phyloP scores from a whole-genome alignment of 2,888 invertebrate genomes.

The Disparrhopalites patrizii region DNA sequence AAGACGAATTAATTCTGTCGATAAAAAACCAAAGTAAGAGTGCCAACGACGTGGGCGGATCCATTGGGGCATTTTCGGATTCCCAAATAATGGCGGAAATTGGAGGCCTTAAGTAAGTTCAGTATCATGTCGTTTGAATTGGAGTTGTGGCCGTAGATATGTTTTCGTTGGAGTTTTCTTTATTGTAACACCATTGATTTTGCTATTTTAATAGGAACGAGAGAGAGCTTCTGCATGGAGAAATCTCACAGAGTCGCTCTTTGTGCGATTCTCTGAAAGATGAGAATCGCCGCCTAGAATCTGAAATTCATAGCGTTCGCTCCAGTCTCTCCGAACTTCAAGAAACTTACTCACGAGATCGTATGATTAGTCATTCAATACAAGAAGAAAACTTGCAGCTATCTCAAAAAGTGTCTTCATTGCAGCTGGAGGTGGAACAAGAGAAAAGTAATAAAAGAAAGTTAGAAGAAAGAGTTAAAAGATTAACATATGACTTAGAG shows the following conservation, averaged over 20 bases:
- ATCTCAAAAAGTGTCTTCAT: slow-evolving; percentile 41
- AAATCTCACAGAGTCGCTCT: slow-evolving; percentile 55
- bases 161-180: no score
- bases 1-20: slow-evolving; percentile 67
- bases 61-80: slow-evolving; percentile 16
- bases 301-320: slow-evolving; percentile 37
- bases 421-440: slow-evolving; percentile 44
- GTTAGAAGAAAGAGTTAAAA: slow-evolving; percentile 33
- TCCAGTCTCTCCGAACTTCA: slow-evolving; percentile 32
- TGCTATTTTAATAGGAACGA: slow-evolving; percentile 55
- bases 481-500: slow-evolving; percentile 22
- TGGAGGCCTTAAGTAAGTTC: slow-evolving; percentile 40
- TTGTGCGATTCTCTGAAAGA: slow-evolving; percentile 50
- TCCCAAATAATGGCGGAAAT: slow-evolving; percentile 41
- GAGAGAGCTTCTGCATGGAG: slow-evolving; percentile 59
- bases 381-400: slow-evolving; percentile 47
- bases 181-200: no score
- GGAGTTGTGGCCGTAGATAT: no score
- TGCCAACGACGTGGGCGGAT: background rate
- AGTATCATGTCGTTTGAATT: background rate
- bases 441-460: slow-evolving; percentile 41
- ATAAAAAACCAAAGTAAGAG: slow-evolving; percentile 52
- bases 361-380: slow-evolving; percentile 32
- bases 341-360: slow-evolving; percentile 34
- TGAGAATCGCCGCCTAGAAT: slow-evolving; percentile 42